Evolutionary conservation across 2,113 vertebrate species (phyloP), one percentile per base, ranked within the genome.

Genomic region (Phasianus colchicus): DNA sequence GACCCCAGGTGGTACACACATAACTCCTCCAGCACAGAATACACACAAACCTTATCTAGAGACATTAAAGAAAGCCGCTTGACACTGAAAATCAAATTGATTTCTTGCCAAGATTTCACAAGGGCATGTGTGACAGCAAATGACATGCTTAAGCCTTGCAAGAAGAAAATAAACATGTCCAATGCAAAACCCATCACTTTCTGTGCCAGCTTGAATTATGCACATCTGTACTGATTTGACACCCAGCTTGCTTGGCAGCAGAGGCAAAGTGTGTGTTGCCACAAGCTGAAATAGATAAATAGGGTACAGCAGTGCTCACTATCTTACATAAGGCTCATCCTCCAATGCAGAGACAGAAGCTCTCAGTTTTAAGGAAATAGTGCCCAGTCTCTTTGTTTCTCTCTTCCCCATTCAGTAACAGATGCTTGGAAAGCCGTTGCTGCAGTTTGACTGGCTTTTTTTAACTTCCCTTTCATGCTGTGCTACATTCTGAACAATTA

Each of bases 41-140:
- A n/a, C 67, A 93, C 94, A 88, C 89, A 95, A 88, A 94, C 87
- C 92, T 97, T 93, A 97, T 97, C 95, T 85, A 57, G 79, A 96
- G 95, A 97, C 95, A 95, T 96, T 97, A 97, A 95, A 97, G 94
- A 84, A 97, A 96, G 86, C 94, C 89, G 86, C 95, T 96, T 97
- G 95, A 97, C 54, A 36, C 42, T 95, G 96, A 92, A 95, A 96
- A 97, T 97, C 94, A 97, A 96, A 98, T 95, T 98, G 97, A 98
- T 98, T 98, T 98, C 97, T 96, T 96, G 97, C 96, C 97, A 98
- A 96, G 97, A 96, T 97, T 97, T 98, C 96, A 97, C 95, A 97
- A 97, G 96, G 96, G 90, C 96, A 95, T 78, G 74, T 95, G 96
- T 97, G 97, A 98, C 97, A 97, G 82, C 93, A 96, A 97, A 93